These are phyloP conservation scores for Aricia agestis DNA, from an alignment of 1,140 invertebrate genomes.

Conservation along the genomic window DNA sequence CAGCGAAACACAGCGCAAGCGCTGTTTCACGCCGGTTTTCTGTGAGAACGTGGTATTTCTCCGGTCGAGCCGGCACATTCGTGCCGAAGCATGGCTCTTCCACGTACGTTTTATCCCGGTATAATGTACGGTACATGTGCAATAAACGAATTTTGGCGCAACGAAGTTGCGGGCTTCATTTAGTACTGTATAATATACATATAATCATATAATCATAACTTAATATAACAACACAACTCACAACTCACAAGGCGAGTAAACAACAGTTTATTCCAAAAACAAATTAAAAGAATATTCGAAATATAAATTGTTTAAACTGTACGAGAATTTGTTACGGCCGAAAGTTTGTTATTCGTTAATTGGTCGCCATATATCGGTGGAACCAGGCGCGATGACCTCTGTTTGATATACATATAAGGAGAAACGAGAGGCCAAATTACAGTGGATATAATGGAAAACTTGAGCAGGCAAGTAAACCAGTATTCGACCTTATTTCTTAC, in stretches of 20 bases:
- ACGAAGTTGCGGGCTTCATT: no score
- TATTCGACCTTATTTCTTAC: not conserved
- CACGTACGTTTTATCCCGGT: no score
- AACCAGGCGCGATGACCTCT: conserved; percentile 36
- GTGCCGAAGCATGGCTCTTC: no score
- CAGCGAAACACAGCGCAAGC: no score
- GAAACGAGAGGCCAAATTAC: conserved; percentile 3
- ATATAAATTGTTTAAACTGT: conserved; percentile 74
- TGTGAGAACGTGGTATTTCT: no score
- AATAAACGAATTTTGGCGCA: no score
- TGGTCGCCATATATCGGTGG: conserved; percentile 48
- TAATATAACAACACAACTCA: no score
- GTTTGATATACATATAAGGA: not conserved
- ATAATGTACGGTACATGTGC: no score
- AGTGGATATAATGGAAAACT: conserved; percentile 14
- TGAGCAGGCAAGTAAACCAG: not conserved
- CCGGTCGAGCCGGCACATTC: no score
- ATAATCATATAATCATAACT: no score
- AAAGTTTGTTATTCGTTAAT: conserved; percentile 71
- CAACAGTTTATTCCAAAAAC: conserved; percentile 43
- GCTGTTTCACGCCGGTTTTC: no score
- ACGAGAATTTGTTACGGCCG: conserved; percentile 67
- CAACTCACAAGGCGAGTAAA: conserved; percentile 29
- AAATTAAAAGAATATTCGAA: conserved; percentile 62
- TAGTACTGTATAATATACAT: no score